These are phyloP conservation scores for Synanthedon andrenaeformis DNA, from an alignment of 2,888 invertebrate species.

Conservation along the genomic window DNA sequence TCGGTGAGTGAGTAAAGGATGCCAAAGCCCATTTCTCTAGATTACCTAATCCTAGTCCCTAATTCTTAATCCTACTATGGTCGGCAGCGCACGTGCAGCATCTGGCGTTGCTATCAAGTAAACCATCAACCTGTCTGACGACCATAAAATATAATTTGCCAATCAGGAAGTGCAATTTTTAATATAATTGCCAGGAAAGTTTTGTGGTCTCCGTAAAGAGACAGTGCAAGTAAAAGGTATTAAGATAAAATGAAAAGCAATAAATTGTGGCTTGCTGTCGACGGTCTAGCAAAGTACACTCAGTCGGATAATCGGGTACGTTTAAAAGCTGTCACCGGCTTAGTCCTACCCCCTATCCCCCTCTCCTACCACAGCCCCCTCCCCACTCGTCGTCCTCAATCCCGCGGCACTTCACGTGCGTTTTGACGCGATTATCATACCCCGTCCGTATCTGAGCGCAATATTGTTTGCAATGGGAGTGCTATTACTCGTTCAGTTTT, in stretches of 20 bases:
- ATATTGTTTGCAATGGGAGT: slow-evolving; percentile 47
- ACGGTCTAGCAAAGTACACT: slow-evolving; percentile 39
- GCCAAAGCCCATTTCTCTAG: no score
- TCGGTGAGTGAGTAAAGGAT: no score
- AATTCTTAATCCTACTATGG: no score
- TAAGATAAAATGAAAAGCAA: slow-evolving; percentile 12
- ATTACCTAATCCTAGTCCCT: no score
- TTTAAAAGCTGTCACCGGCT: slow-evolving; percentile 65
- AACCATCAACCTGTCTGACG: no score
- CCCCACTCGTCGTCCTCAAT: slow-evolving; percentile 7
- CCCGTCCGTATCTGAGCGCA: slow-evolving; percentile 62
- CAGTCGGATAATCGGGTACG: slow-evolving; percentile 59
- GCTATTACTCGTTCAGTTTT: slow-evolving; percentile 11
- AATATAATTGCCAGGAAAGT: no score
- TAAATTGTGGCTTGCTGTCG: slow-evolving; percentile 43
- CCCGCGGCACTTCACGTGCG: slow-evolving; percentile 60
- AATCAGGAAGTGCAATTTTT: no score
- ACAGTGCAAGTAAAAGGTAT: no score
- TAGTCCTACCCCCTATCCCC: slow-evolving; percentile 25
- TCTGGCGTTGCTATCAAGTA: no score
- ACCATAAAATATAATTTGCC: no score
- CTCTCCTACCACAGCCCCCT: slow-evolving; percentile 1
- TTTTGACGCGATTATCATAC: slow-evolving; percentile 71
- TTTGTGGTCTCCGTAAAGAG: no score
- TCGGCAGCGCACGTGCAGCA: no score